Evolutionary conservation across 2,113 vertebrate genomes (phyloP), one percentile per base, ranked within the genome.

Genomic region (Anarrhichthys ocellatus): DNA sequence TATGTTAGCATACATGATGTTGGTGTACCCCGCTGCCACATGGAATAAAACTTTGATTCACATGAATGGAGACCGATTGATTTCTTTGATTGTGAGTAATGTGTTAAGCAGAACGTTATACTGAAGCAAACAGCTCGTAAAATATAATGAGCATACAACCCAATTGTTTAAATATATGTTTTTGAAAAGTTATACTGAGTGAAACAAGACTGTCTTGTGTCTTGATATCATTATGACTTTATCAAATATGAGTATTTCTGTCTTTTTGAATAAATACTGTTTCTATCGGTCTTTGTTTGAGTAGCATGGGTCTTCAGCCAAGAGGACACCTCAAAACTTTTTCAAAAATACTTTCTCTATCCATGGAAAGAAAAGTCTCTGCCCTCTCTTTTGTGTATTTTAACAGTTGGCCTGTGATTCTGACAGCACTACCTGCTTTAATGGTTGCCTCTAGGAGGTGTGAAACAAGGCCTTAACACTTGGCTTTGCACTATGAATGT

Each of bases 391-490:
- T 90, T 87, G 85, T 83, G 87, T 88, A 75, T 87, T 84, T 92
- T 85, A 83, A 81, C 91, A 92, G 91, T 92, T 88, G 87, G 82
- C 82, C 88, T 88, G 84, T 86, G 85, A 85, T 91, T 91, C 85
- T 90, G 90, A 92, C 90, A 93, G 88, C 86, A 92, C 87, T 93
- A 94, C 93, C 92, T 92, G 93, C 91, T 89, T 90, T 93, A 91
- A 93, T 89, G 89, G 89, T 89, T 87, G 92, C 93, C 94, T 89
- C 86, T 80, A 86, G 87, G 84, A 93, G 88, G 91, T 93, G 93
- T 92, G 92, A 94, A 92, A 91, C 82, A 89, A 90, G 91, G 91
- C 93, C 91, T 90, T 92, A 92, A 92, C 92, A 93, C 90, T 92
- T 93, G 90, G 91, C 92, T 93, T 92, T 87, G 81, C 85, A 79